phyloP scores from a whole-genome alignment of 1,140 invertebrate genomes.

The Drosophila pseudoobscura region DNA sequence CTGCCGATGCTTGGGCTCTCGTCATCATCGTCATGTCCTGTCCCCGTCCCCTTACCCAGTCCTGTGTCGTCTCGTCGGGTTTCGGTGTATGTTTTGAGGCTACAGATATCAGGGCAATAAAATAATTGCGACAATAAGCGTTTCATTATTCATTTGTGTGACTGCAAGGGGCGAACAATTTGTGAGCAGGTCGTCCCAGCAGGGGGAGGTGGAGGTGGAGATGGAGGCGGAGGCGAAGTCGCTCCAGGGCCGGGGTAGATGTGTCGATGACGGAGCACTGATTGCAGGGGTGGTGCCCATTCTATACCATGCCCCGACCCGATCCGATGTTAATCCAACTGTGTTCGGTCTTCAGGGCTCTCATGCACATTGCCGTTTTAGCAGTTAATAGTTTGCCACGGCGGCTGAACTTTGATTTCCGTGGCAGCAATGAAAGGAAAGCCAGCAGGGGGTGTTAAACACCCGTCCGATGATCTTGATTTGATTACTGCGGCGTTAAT shows the following conservation, averaged over 20 bases:
- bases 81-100: slow-evolving; percentile 76
- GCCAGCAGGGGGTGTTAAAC: slow-evolving; percentile 37
- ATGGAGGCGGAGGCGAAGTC: neutral
- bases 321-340: slow-evolving; percentile 79
- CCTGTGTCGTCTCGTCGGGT: slow-evolving; percentile 20
- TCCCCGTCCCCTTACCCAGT: slow-evolving; percentile 1
- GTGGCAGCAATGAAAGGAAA: neutral
- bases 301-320: neutral
- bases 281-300: slow-evolving; percentile 66
- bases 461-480: slow-evolving; percentile 69
- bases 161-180: slow-evolving; percentile 77
- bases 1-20: slow-evolving; percentile 23
- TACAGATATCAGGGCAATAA: slow-evolving; percentile 80
- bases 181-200: slow-evolving; percentile 64
- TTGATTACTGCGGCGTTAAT: slow-evolving; percentile 76
- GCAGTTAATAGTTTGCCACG: slow-evolving; percentile 73
- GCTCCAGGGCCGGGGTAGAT: slow-evolving; percentile 1
- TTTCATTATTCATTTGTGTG: slow-evolving; percentile 81
- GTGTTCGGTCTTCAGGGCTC: slow-evolving; percentile 56
- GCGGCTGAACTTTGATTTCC: slow-evolving; percentile 65
- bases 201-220: neutral
- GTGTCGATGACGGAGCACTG: slow-evolving; percentile 48
- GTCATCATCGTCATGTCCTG: slow-evolving; percentile 34
- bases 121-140: slow-evolving; percentile 81
- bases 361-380: slow-evolving; percentile 64